Conservation (phyloP, 2,797 vertebrate genomes). For the Myotis planiceps region DNA sequence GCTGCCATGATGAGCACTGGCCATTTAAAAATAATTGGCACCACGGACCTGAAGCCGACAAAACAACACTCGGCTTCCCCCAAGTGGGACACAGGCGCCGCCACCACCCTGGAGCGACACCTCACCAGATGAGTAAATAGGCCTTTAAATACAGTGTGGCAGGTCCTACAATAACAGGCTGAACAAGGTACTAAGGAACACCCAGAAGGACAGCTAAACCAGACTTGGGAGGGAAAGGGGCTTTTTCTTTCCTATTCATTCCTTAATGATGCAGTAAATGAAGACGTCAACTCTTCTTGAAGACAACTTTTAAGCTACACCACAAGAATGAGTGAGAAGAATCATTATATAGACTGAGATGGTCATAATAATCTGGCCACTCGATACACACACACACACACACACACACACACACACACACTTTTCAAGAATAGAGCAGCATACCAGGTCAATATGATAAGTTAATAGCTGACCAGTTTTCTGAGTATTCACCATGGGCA, state of each 20-base stretch:
- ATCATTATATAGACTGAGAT: neutral
- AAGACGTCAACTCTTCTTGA: neutral
- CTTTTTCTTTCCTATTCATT: neutral
- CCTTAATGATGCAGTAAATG: neutral
- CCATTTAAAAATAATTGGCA: too few species aligned
- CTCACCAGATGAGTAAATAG: neutral
- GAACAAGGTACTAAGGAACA: neutral
- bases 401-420: too few species aligned
- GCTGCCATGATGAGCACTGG: too few species aligned
- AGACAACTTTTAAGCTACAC: neutral
- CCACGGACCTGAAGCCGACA: too few species aligned
- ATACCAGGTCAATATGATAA: neutral
- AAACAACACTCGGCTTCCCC: too few species aligned
- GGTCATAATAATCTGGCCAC: too few species aligned
- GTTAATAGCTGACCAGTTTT: neutral
- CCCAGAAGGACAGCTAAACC: neutral
- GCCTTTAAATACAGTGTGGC: neutral
- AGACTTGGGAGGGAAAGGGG: neutral
- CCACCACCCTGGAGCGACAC: too few species aligned
- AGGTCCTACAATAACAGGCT: neutral
- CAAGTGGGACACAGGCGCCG: too few species aligned
- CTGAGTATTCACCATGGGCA: neutral
- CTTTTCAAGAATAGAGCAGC: neutral
- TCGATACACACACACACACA: too few species aligned
- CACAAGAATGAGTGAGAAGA: neutral